Base-by-base conservation (phyloP, 2,888 invertebrate genomes). In the Rotaria macrura region DNA sequence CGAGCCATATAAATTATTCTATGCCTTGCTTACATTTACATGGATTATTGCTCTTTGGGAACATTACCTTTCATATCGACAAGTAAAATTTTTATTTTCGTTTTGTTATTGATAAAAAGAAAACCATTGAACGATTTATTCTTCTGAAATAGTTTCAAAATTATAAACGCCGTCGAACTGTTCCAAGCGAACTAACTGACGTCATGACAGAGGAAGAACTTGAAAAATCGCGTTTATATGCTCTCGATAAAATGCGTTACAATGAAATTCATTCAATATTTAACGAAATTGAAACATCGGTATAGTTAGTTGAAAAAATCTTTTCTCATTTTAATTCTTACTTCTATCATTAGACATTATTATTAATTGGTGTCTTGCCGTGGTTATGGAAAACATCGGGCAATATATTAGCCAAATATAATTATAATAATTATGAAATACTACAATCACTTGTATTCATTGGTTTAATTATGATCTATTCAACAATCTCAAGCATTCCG, bases 221-320 rank as follows among this genome's bases (percentile, higher is more conserved):
- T 90, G 93, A 94, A 86, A 97, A 97, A 91, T 95, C 98, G 0
- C 93, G 96, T 38, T 89, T 93, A 2, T 99, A 99, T 92, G 94
- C 94, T 52, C 92, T 96, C 88, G 97, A 97, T 90, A 95, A 94
- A 90, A 94, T 94, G 88, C 92, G 92, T 87, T 98, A 94, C 91
- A 93, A 93, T 85, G 94, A 95, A 88, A 91, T 94, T 83, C 94
- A 94, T 89, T 94, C 94, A 72, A 91, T 95, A 40, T 94, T 94
- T 89, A 93, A 93, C 85, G 94, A 95, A 87, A 87, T 94, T 10
- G 89, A 95, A 84, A 93, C 94, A 38, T 40, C 84, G 23, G 54
- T 55, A 84, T 40, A n/a, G 17, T n/a, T 5, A 83, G 12, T 83
- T 49, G 4, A 83, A 40, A n/a, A n/a, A n/a, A n/a, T n/a, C 3